Percentiles rank a stretch among this genome's conserved stretches.
These are phyloP conservation scores for Pseudobourletiella spinata DNA, from an alignment of 1,140 invertebrate species.

Conservation along the genomic window DNA sequence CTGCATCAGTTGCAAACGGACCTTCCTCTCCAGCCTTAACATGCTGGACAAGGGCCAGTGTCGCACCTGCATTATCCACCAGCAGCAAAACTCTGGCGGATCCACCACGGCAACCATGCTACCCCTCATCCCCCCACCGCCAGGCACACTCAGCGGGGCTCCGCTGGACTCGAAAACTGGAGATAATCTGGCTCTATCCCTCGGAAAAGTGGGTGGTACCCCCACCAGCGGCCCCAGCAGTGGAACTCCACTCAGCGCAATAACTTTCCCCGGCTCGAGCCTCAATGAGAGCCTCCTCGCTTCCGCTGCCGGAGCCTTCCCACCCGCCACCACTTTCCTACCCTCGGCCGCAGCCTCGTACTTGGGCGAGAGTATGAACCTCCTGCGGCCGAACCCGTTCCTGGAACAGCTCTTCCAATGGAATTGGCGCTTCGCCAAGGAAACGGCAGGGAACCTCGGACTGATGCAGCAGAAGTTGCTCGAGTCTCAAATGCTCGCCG, in stretches of 20 bases:
- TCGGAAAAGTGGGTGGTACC: neutral
- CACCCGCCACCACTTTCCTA: neutral
- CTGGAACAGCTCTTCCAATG: constrained; percentile 31
- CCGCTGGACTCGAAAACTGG: neutral
- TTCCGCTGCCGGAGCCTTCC: too few species aligned
- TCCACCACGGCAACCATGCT: neutral
- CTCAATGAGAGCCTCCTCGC: neutral
- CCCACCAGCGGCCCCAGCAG: neutral
- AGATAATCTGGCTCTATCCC: neutral
- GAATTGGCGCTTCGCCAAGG: constrained; percentile 30
- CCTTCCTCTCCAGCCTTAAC: constrained; percentile 14
- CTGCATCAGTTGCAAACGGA: constrained; percentile 19
- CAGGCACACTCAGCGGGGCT: neutral
- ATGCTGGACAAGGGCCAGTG: constrained; percentile 24
- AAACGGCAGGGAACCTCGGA: constrained; percentile 21
- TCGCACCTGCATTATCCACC: constrained; percentile 15
- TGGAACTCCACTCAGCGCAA: too few species aligned
- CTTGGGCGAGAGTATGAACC: neutral
- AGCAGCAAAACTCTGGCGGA: neutral
- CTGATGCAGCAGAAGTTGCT: constrained; percentile 28
- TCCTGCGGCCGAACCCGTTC: constrained; percentile 23
- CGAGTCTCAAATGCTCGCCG: constrained; percentile 29
- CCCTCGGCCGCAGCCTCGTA: neutral
- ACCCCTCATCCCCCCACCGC: neutral
- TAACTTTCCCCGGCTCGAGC: neutral